Evolutionary conservation across 2,888 invertebrate genomes (phyloP).

Genomic region (Punctoribates punctum): DNA sequence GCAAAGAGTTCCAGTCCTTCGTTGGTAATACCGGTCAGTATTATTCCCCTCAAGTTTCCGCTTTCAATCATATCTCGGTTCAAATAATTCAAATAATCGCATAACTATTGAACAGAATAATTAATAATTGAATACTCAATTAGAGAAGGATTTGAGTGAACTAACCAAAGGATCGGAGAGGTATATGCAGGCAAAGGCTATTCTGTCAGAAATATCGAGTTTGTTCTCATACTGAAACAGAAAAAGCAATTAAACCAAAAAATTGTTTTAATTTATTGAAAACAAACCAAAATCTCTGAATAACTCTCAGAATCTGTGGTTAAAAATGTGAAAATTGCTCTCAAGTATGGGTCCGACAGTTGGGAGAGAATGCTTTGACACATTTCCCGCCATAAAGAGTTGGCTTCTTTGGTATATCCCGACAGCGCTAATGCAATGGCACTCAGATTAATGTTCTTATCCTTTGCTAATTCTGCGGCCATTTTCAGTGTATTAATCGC

Average conservation of each 20-base stretch:
- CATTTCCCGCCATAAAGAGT: slow-evolving; percentile 72
- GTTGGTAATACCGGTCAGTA: slow-evolving; percentile 67
- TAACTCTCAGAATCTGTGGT: slow-evolving; percentile 73
- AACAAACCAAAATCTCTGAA: slow-evolving; percentile 68
- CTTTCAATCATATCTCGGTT: slow-evolving; percentile 67
- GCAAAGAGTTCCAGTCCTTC: slow-evolving; percentile 77
- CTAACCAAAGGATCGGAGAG: slow-evolving; percentile 65
- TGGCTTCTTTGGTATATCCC: slow-evolving; percentile 79
- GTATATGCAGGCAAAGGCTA: slow-evolving; percentile 86
- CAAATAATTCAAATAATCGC: slow-evolving; percentile 71
- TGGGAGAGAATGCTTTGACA: slow-evolving; percentile 69
- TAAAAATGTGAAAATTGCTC: slow-evolving; percentile 84
- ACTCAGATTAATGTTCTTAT: slow-evolving; percentile 46
- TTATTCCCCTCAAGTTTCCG: slow-evolving; percentile 77
- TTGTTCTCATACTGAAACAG: slow-evolving; percentile 72
- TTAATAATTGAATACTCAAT: background rate
- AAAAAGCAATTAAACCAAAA: slow-evolving; percentile 4
- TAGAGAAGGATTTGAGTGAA: background rate
- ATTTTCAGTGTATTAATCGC: slow-evolving; percentile 81
- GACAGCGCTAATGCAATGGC: slow-evolving; percentile 70
- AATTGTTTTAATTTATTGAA: slow-evolving; percentile 6
- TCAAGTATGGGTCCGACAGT: slow-evolving; percentile 81
- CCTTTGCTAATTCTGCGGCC: slow-evolving; percentile 58
- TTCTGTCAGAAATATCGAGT: slow-evolving; percentile 78
- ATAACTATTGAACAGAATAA: slow-evolving; percentile 58